phyloP scores from a whole-genome alignment of 2,888 invertebrate species.

The Eilema depressum region DNA sequence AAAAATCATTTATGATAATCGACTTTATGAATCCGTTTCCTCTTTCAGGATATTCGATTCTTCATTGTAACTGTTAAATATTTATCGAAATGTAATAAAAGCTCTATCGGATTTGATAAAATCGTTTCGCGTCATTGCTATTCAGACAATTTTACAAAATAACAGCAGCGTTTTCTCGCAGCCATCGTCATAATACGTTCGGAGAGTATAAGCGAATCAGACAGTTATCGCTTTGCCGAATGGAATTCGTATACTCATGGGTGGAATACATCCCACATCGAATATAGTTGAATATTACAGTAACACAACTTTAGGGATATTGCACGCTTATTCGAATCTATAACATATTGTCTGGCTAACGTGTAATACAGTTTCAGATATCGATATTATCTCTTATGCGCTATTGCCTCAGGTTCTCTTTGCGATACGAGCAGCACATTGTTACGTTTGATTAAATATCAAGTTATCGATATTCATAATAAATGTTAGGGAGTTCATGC shows the following conservation, averaged over 20 bases:
- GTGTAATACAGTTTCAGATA: not conserved
- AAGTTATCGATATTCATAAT: not conserved
- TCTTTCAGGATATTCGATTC: constrained; percentile 34
- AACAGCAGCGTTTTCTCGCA: constrained; percentile 30
- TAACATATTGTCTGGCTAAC: constrained; percentile 9
- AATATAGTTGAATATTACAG: constrained; percentile 45
- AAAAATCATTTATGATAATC: constrained; percentile 13
- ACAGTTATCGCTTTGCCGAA: constrained; percentile 55
- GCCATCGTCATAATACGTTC: constrained; percentile 40
- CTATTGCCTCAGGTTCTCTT: not conserved
- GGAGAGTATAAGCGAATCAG: constrained; percentile 51
- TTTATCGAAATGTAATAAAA: constrained; percentile 51
- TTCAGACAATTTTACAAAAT: constrained; percentile 44
- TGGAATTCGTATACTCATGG: constrained; percentile 55
- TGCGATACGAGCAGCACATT: not conserved
- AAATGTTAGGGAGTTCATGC: not conserved
- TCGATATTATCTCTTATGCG: not conserved
- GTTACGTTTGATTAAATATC: not conserved
- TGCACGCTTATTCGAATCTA: constrained; percentile 26
- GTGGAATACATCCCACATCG: constrained; percentile 51
- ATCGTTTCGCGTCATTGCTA: constrained; percentile 48
- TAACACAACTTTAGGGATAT: constrained; percentile 38
- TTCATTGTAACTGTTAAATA: constrained; percentile 47
- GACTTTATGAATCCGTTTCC: constrained; percentile 35
- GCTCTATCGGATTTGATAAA: constrained; percentile 45